Evolutionary conservation across 2,888 invertebrate genomes (phyloP).

Genomic region (Tenthredo notha): DNA sequence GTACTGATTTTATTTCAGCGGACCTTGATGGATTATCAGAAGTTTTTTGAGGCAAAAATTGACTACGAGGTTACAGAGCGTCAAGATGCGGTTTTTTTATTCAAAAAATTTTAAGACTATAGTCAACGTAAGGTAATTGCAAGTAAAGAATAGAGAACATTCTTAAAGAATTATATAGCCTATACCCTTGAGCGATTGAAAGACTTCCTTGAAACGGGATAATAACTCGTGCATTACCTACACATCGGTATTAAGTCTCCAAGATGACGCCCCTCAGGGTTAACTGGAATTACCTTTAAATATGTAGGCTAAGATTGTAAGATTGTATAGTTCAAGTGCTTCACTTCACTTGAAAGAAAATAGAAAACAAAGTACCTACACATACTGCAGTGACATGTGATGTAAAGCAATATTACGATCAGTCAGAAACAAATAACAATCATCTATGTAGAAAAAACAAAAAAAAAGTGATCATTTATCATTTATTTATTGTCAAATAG

Average conservation of each 20-base stretch:
- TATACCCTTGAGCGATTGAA: neutral
- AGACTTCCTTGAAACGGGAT: slow-evolving; percentile 1
- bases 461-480: neutral
- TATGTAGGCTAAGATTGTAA: slow-evolving; percentile 45
- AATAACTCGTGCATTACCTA: neutral
- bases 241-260: neutral
- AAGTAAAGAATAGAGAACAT: neutral
- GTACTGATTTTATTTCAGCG: neutral
- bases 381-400: neutral
- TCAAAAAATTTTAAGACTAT: neutral
- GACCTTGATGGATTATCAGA: neutral
- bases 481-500: neutral
- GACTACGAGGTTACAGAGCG: neutral
- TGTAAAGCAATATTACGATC: neutral
- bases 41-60: neutral
- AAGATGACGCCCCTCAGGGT: slow-evolving; percentile 30
- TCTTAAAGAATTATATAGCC: neutral
- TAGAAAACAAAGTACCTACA: neutral
- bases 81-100: slow-evolving; percentile 11
- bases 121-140: neutral
- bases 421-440: neutral
- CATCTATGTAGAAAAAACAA: neutral
- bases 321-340: slow-evolving; percentile 36
- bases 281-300: slow-evolving; percentile 12
- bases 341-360: slow-evolving; percentile 11